Evolutionary conservation across 2,113 vertebrate genomes (phyloP).

Genomic region (Sphyrna mokarran): DNA sequence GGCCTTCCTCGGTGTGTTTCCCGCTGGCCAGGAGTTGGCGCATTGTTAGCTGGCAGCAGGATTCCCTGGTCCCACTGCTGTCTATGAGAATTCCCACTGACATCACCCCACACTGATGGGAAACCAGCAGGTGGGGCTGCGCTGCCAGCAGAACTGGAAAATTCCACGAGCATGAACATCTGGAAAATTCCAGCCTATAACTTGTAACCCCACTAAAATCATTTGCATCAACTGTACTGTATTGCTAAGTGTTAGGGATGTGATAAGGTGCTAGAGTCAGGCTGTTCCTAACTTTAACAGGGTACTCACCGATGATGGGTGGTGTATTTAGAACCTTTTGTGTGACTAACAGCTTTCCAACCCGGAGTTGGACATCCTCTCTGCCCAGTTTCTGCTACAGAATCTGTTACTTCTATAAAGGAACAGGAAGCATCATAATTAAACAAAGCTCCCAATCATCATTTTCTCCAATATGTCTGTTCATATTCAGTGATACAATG

Average conservation of each 20-base stretch:
- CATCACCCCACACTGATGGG: no score
- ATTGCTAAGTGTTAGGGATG: neutral
- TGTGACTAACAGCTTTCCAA: conserved; percentile 73
- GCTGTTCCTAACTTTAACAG: neutral
- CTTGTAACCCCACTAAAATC: neutral
- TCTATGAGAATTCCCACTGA: no score
- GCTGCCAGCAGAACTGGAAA: no score
- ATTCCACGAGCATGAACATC: no score
- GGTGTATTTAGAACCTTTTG: conserved; percentile 85
- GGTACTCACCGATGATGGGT: conserved; percentile 86
- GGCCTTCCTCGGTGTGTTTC: no score
- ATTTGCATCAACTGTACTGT: neutral
- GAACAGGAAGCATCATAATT: conserved; percentile 13
- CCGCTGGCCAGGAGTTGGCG: no score
- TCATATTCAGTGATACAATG: neutral
- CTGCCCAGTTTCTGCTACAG: conserved; percentile 53
- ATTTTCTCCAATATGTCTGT: neutral
- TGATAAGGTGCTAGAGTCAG: neutral
- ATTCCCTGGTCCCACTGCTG: no score
- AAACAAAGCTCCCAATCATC: neutral
- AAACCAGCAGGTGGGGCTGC: no score
- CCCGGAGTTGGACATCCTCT: conserved; percentile 65
- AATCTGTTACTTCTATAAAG: conserved; percentile 69
- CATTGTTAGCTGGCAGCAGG: no score
- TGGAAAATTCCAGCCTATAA: neutral